phyloP scores from a whole-genome alignment of 1,140 invertebrate species.

The Scaptodrosophila lebanonensis region DNA sequence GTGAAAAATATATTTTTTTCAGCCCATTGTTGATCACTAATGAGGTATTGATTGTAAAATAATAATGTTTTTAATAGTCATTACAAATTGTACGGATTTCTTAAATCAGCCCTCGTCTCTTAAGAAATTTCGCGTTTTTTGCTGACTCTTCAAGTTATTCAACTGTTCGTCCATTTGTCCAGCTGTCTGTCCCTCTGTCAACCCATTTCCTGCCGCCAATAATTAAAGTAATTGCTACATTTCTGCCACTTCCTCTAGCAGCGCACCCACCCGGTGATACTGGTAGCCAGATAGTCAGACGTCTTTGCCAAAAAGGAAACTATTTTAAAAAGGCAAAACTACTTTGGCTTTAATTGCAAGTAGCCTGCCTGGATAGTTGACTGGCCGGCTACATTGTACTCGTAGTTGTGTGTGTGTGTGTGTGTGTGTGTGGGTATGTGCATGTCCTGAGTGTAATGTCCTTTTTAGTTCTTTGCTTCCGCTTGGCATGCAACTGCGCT shows the following conservation, averaged over 20 bases:
- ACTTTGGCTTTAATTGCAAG: slow-evolving; percentile 74
- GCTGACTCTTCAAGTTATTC: neutral
- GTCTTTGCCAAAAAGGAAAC: slow-evolving; percentile 68
- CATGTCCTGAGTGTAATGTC: slow-evolving; percentile 63
- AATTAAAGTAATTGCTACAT: slow-evolving; percentile 74
- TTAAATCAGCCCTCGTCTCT: slow-evolving; percentile 11
- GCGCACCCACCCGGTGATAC: neutral
- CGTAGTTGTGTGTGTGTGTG: no score
- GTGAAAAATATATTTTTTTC: no score
- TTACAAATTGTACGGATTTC: no score
- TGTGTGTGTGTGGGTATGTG: slow-evolving; percentile 18
- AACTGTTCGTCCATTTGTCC: slow-evolving; percentile 23
- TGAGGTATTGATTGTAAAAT: no score
- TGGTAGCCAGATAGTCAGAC: neutral
- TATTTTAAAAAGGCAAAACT: slow-evolving; percentile 74
- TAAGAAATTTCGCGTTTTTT: neutral
- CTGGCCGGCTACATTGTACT: slow-evolving; percentile 6
- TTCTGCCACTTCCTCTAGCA: slow-evolving; percentile 62
- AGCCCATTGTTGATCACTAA: no score
- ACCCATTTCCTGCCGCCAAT: slow-evolving; percentile 72
- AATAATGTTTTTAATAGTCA: no score
- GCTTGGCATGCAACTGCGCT: slow-evolving; percentile 64
- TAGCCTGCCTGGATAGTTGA: slow-evolving; percentile 27
- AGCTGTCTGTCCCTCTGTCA: slow-evolving; percentile 60
- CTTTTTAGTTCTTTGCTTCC: slow-evolving; percentile 55